phyloP scores from a whole-genome alignment of 2,888 invertebrate species.

The Acanthoscelides obtectus region DNA sequence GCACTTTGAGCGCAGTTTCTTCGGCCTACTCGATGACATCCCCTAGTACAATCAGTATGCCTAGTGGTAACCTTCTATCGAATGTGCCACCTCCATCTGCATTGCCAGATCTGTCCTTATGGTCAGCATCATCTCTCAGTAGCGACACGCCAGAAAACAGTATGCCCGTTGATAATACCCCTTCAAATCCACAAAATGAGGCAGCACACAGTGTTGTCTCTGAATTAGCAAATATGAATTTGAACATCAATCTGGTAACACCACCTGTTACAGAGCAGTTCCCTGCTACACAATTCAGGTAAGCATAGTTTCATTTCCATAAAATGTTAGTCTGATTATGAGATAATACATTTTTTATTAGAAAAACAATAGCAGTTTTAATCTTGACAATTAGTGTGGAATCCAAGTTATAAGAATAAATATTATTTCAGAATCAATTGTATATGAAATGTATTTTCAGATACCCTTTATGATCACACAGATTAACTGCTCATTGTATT shows the following conservation, averaged over 20 bases:
- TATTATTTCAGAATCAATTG: no score
- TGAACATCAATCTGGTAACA: constrained; percentile 8
- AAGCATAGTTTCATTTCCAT: no score
- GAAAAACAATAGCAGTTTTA: no score
- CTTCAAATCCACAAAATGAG: constrained; percentile 11
- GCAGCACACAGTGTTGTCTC: constrained; percentile 3
- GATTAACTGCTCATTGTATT: no score
- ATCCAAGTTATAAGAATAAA: no score
- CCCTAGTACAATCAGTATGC: background rate
- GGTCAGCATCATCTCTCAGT: constrained; percentile 27
- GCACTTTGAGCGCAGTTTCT: constrained; percentile 45
- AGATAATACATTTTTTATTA: no score
- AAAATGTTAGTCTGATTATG: no score
- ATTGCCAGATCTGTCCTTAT: constrained; percentile 61
- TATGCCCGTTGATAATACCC: constrained; percentile 3
- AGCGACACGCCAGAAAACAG: constrained; percentile 15
- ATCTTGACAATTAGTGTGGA: no score
- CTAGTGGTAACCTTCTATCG: constrained; percentile 57
- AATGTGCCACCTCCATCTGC: constrained; percentile 66
- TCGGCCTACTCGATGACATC: constrained; percentile 46
- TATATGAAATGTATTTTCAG: no score
- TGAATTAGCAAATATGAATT: background rate
- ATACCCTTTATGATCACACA: no score
- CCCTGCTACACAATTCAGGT: constrained; percentile 44
- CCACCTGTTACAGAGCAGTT: constrained; percentile 31